A percentile compares a stretch with the other conserved stretches of the same genome.
phyloP scores from a whole-genome alignment of 2,113 vertebrate species.

The Mohoua ochrocephala region DNA sequence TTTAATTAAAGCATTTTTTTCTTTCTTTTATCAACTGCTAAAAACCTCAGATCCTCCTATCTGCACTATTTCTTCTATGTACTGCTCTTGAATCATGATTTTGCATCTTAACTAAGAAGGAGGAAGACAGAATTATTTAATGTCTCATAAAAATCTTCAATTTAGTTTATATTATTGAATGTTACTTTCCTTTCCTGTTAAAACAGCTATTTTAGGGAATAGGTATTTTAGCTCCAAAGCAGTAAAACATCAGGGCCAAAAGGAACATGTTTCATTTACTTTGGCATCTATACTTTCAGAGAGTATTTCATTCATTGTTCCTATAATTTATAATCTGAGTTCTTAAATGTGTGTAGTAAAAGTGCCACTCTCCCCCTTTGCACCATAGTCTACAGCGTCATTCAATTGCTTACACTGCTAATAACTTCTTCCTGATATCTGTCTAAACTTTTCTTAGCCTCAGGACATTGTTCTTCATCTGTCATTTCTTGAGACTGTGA shows the following conservation, averaged over 20 bases:
- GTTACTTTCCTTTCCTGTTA: background rate
- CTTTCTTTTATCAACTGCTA: background rate
- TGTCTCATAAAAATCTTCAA: background rate
- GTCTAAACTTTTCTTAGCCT: background rate
- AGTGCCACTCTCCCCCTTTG: background rate
- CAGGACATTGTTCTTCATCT: background rate
- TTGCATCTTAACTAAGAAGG: background rate
- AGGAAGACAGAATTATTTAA: background rate
- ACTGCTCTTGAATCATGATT: background rate
- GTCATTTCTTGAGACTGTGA: background rate
- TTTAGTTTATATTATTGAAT: background rate
- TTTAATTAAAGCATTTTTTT: background rate
- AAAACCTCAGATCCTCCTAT: background rate
- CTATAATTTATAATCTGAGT: background rate
- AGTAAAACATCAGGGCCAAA: background rate
- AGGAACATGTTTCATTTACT: background rate
- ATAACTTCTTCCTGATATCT: background rate
- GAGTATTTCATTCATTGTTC: background rate
- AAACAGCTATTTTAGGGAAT: background rate
- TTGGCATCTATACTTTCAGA: background rate
- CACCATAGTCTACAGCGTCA: background rate
- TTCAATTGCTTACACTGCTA: background rate
- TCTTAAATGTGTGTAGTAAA: background rate
- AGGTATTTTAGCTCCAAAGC: background rate
- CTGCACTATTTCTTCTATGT: background rate